Base-by-base conservation (phyloP, 2,797 vertebrate species). In the Anguilla megastoma region DNA sequence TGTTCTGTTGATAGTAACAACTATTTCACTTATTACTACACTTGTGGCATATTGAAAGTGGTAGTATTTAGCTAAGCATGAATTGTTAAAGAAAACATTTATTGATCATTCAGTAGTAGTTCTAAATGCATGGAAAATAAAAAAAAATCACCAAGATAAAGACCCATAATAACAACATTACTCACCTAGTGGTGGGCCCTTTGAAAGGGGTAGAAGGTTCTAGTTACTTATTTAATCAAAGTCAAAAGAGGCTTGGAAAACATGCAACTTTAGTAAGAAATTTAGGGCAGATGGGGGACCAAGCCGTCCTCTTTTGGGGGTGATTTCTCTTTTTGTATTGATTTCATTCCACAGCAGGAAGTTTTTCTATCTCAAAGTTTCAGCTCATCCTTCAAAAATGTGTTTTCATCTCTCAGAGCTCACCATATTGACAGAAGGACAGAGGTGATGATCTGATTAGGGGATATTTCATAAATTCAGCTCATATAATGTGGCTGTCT, bases 321-420 rank as follows among this genome's bases (percentile, higher is more conserved):
- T 7, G n/a, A 27, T 48, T 54, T 54, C 71, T 76, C 30, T 76
- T 7, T 74, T 74, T 74, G 71, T 76, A 76, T 76, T 84, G 82
- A 52, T 84, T 84, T 84, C 52, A 84, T 84, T 84, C 24, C 82
- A 84, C 48, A 54, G 48, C 9, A 84, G 48, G 48, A 52, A n/a
- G 48, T 54, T n/a, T 84, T 54, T 18, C 54, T 24, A 30, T 80
- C 50, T n/a, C 2, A 30, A 33, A 79, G 50, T 52, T 86, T 76
- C 86, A 86, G n/a, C 52, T 86, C 71, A 74, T 74, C 69, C 69
- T 33, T n/a, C 69, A 14, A 33, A 41, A 30, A 33, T 76, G 3
- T 76, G 30, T 76, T 18, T 76, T 16, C 16, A 36, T 41, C 33
- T 76, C 71, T 76, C 33, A 8, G 14, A 41, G 71, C 12, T 76